These are phyloP conservation scores for Yasuhikotakia modesta DNA, from an alignment of 2,797 vertebrate genomes.

Conservation along the genomic window DNA sequence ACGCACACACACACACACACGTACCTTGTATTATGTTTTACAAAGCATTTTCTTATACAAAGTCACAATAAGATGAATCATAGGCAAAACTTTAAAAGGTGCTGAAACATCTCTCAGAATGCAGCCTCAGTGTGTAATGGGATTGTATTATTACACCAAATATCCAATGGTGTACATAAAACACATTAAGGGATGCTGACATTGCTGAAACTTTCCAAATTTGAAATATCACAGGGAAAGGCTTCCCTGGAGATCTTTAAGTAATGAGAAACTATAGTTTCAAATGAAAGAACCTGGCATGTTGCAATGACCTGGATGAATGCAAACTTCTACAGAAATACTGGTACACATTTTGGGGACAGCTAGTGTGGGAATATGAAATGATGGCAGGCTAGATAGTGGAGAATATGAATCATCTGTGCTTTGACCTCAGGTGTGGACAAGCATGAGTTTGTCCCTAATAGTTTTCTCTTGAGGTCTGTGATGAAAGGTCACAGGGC, in stretches of 20 bases:
- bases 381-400: background rate
- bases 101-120: constrained; percentile 21
- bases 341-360: background rate
- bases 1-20: too few species aligned
- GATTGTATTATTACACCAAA: constrained; percentile 19
- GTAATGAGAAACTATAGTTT: constrained; percentile 6
- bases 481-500: constrained; percentile 6
- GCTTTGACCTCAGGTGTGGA: background rate
- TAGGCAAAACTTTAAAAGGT: background rate
- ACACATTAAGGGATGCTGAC: constrained; percentile 14
- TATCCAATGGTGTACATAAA: constrained; percentile 10
- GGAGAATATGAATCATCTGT: background rate
- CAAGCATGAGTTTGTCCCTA: background rate
- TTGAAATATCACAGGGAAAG: constrained; percentile 15
- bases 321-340: background rate
- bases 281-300: background rate
- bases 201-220: constrained; percentile 1
- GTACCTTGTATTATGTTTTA: background rate
- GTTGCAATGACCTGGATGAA: background rate
- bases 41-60: background rate
- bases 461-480: background rate
- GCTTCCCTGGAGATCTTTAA: constrained; percentile 1
- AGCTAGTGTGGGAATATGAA: background rate
- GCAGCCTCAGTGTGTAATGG: constrained; percentile 9
- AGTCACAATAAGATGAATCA: background rate